Evolutionary conservation across 2,113 vertebrate genomes (phyloP).

Genomic region (Tetrax tetrax): DNA sequence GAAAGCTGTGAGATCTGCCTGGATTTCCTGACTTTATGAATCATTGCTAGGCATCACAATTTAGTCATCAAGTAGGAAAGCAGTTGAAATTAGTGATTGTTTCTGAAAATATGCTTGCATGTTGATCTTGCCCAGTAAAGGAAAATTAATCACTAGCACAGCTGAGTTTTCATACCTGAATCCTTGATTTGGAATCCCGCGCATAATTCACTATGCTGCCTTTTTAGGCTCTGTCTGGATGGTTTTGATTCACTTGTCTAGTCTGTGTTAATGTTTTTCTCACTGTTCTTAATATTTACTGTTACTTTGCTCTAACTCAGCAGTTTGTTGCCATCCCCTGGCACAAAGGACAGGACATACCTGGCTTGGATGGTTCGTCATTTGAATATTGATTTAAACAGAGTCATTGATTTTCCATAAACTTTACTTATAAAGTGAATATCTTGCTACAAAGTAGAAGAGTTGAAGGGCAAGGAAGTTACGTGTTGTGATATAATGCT

Average conservation of each 20-base stretch:
- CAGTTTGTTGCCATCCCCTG: not conserved
- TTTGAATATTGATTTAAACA: not conserved
- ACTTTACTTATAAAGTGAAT: not conserved
- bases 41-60: not conserved
- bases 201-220: not conserved
- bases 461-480: not conserved
- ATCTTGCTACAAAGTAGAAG: not conserved
- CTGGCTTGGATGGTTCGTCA: not conserved
- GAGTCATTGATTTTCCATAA: not conserved
- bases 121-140: not conserved
- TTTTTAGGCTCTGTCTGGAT: not conserved
- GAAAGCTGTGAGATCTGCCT: not conserved
- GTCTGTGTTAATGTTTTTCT: not conserved
- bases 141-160: not conserved
- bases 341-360: not conserved
- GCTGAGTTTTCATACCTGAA: not conserved
- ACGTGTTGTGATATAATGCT: not conserved
- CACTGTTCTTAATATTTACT: not conserved
- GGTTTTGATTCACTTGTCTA: not conserved
- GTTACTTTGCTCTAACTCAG: not conserved
- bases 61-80: not conserved
- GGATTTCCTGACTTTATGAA: not conserved
- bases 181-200: not conserved
- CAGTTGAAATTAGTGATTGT: not conserved
- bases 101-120: not conserved